phyloP scores from a whole-genome alignment of 2,113 vertebrate genomes.

The Tympanuchus pallidicinctus region DNA sequence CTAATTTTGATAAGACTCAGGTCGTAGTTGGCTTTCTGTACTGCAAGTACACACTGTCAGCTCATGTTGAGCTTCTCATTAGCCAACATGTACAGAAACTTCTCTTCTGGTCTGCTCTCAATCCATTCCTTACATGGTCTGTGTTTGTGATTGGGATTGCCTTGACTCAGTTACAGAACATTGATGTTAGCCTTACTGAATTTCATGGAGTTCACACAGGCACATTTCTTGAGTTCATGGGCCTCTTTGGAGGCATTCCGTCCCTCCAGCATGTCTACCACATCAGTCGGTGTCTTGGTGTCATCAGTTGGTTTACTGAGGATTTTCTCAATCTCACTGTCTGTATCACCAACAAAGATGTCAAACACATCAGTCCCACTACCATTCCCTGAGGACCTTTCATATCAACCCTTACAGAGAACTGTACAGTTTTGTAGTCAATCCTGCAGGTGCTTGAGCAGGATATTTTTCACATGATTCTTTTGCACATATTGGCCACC shows the following conservation, averaged over 20 bases:
- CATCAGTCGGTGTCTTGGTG: not conserved
- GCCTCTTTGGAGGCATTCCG: not conserved
- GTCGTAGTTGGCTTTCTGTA: not conserved
- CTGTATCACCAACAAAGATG: not conserved
- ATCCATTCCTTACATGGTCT: not conserved
- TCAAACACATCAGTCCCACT: not conserved
- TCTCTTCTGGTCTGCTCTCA: not conserved
- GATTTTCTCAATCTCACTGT: not conserved
- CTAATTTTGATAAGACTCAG: not conserved
- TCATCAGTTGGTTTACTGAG: not conserved
- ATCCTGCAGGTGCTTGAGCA: not conserved
- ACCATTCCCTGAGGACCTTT: not conserved
- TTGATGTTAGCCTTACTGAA: not conserved
- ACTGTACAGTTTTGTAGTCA: not conserved
- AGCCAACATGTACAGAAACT: not conserved
- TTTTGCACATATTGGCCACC: not conserved
- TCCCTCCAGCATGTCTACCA: not conserved
- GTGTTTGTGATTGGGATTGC: not conserved
- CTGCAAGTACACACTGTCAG: not conserved
- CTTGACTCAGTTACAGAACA: not conserved
- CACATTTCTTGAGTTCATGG: not conserved
- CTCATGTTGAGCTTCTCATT: not conserved
- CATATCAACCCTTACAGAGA: not conserved
- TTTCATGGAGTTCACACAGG: not conserved
- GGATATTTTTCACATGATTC: rapidly evolving